Conservation (phyloP, 2,888 invertebrate species). For the Dryococelus australis region DNA sequence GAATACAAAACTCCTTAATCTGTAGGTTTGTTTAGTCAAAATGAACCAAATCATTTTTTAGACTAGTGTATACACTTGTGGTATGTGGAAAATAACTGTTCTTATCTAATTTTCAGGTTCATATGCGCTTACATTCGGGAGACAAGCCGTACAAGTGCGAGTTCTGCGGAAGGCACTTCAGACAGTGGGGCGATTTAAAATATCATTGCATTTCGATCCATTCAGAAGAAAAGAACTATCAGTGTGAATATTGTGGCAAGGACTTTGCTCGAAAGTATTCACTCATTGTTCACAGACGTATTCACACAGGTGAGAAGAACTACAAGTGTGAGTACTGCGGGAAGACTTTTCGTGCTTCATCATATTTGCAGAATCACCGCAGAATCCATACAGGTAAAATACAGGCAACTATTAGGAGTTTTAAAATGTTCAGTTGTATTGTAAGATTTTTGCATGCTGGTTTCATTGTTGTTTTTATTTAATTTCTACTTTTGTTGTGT, state of each 20-base stretch:
- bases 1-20: no score
- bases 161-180: conserved; percentile 78
- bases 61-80: no score
- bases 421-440: neutral
- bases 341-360: conserved; percentile 85
- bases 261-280: conserved; percentile 90
- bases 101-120: conserved; percentile 63
- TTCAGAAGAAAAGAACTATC: conserved; percentile 79
- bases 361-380: conserved; percentile 83
- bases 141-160: conserved; percentile 86
- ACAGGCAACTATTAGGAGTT: neutral
- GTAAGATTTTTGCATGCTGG: neutral
- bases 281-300: conserved; percentile 81
- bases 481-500: conserved; percentile 24
- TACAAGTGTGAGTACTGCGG: conserved; percentile 86
- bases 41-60: no score
- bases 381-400: conserved; percentile 80
- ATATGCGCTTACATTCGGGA: conserved; percentile 82
- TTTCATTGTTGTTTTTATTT: neutral
- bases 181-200: conserved; percentile 89
- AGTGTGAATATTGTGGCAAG: conserved; percentile 89
- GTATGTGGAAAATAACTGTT: no score
- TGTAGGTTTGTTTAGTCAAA: no score
- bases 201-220: conserved; percentile 86
- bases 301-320: conserved; percentile 87